Base-by-base conservation (phyloP, 2,888 invertebrate genomes). In the Torymus texanus region DNA sequence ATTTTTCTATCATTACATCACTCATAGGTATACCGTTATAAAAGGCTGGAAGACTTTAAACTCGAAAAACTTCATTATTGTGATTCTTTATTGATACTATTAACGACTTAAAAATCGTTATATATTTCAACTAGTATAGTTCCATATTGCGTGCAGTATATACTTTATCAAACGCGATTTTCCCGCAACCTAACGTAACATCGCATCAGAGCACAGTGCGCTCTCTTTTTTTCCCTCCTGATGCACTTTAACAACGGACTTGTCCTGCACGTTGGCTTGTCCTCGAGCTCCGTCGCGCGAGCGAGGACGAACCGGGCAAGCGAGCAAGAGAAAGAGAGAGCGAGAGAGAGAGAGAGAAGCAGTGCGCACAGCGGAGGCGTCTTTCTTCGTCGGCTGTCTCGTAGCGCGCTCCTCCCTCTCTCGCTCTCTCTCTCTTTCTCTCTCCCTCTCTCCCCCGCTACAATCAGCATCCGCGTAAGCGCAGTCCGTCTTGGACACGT, bases 401-500 rank as follows among this genome's bases (percentile, higher is more conserved):
- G 78, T 76, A 62, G 61, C 67, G 70, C 62, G 75, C 76, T 68
- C 58, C 53, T 68, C 29, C 53, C 67, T 75, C 61, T 62, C 53
- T 75, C 61, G 59, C 53, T 68, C 29, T 41, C 71, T 75, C 61
- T 65, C 72, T 53, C 53, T 68, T 18, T 41, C 71, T 75, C 61
- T 65, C 41, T 41, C 41, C 41, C 41, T 41, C 41, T 41, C 41
- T 41, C 75, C 78, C 78, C 50, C 65, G 80, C 82, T 77, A 83
- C 84, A 85, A 86, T 86, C 85, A 85, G 84, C 83, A 85, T 84
- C 83, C 86, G 85, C 86, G 85, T 86, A 86, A 86, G 85, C 85
- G 86, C 86, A 85, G 87, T 88, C 84, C 87, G 85, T 88, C 88
- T 88, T 87, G 86, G 85, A 85, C 86, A 85, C 85, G 85, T 87